Evolutionary conservation across 2,797 vertebrate genomes (phyloP).

Genomic region (Ceyx erithaca): DNA sequence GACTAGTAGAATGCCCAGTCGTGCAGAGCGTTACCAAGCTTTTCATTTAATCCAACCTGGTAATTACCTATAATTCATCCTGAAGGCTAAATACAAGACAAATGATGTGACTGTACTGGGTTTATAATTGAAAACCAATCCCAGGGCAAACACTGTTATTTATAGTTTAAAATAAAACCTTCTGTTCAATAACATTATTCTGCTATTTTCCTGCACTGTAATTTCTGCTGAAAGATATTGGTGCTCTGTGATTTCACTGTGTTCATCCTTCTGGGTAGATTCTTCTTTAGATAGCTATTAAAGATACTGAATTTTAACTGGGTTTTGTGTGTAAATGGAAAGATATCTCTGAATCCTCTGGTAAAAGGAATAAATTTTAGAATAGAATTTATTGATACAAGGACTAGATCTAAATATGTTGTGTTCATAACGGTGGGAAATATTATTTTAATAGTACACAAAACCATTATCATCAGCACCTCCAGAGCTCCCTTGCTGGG

Average conservation of each 20-base stretch:
- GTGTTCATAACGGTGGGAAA: rapidly evolving
- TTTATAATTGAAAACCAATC: conserved; percentile 32
- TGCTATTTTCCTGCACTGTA: not conserved
- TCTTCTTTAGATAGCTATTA: not conserved
- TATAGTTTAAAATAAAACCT: conserved; percentile 26
- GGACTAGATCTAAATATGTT: not conserved
- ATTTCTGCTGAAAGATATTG: conserved; percentile 39
- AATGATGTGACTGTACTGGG: not conserved
- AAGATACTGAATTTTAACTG: rapidly evolving
- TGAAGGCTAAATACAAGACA: not conserved
- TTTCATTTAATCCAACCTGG: conserved; percentile 2
- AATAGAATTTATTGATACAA: not conserved
- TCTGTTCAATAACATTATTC: not conserved
- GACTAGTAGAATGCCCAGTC: not conserved
- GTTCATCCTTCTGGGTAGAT: not conserved
- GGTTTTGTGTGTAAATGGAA: not conserved
- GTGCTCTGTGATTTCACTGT: not conserved
- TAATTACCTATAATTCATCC: conserved; percentile 1
- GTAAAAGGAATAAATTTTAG: not conserved
- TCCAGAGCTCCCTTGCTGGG: not conserved
- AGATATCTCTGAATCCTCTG: not conserved
- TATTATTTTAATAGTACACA: not conserved
- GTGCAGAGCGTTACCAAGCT: not conserved
- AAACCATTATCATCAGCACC: rapidly evolving
- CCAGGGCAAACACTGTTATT: conserved; percentile 38